Conservation (phyloP, 2,113 vertebrate species). For the Alligator sinensis region DNA sequence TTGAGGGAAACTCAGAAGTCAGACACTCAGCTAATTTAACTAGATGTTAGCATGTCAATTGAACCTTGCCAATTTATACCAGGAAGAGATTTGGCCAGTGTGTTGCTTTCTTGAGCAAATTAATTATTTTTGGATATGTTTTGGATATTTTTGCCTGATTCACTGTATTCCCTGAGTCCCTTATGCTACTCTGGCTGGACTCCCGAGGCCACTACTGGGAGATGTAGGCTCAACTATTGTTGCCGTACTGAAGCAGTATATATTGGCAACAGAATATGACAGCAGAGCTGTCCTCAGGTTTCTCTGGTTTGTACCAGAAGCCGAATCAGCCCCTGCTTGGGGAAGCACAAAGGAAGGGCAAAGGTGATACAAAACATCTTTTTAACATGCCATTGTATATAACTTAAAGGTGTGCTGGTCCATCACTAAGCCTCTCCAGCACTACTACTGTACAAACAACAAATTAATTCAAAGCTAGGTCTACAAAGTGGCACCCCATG, state of each 20-base stretch:
- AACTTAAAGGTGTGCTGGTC: neutral
- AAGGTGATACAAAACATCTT: neutral
- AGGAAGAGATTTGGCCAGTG: neutral
- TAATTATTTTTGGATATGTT: neutral
- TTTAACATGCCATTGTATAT: neutral
- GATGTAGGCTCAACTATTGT: neutral
- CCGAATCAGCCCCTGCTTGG: neutral
- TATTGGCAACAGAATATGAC: neutral
- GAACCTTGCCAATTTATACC: neutral
- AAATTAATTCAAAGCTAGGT: neutral
- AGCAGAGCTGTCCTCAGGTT: neutral
- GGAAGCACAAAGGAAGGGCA: neutral
- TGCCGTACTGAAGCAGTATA: neutral
- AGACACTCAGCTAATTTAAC: neutral
- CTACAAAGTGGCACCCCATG: neutral
- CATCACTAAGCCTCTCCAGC: neutral
- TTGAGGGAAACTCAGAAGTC: neutral
- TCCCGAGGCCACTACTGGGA: neutral
- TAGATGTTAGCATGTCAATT: neutral
- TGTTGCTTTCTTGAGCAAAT: neutral
- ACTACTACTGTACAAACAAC: neutral
- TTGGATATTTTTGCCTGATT: neutral
- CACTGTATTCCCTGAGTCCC: neutral
- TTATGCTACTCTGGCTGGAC: neutral
- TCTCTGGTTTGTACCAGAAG: neutral